Base-by-base conservation (phyloP, 2,797 vertebrate species). In the Diplodus puntazzo region DNA sequence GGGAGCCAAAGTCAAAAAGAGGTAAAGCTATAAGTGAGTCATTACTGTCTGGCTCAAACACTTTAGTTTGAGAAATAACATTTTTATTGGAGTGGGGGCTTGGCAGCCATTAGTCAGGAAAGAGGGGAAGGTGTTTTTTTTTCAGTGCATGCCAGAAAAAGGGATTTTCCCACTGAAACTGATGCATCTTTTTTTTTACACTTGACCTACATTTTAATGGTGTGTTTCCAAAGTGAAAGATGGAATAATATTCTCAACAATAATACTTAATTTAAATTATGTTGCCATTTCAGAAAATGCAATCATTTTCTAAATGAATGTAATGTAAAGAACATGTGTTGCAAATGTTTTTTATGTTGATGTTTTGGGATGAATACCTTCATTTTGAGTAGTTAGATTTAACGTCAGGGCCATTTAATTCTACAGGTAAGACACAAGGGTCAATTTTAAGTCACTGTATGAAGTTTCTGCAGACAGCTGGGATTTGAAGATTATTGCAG, bases 1-100 rank as follows among this genome's bases (percentile, higher is more conserved):
- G 72, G 97, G 96, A 74, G 75, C 94, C 84, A 96, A 95, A 89
- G 94, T 97, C 73, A 96, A 92, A 75, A 96, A 84, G 93, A 97
- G 97, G 96, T 97, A 48, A 83, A 17, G 64, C 60, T 59, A 43
- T 63, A 14, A 75, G 6, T 18, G 46, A 81, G 23, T 54, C 53
- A 88, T 84, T 81, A 83, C 67, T 84, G 73, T 84, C 77, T 53
- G 54, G 63, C 54, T 68, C 0, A 27, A 73, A 65, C 62, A 34
- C 59, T 48, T 69, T n/a, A 52, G 43, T 80, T 6, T 66, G 42
- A 83, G 49, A 60, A 23, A 73, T 52, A 55, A 30, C 16, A 0
- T 59, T 74, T 83, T 69, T 46, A 73, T 48, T 65, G 57, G 66
- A 69, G 48, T 34, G 42, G 20, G 43, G 20, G 1, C 45, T 58